Conservation (phyloP, 2,113 vertebrate genomes). For the Columba livia region DNA sequence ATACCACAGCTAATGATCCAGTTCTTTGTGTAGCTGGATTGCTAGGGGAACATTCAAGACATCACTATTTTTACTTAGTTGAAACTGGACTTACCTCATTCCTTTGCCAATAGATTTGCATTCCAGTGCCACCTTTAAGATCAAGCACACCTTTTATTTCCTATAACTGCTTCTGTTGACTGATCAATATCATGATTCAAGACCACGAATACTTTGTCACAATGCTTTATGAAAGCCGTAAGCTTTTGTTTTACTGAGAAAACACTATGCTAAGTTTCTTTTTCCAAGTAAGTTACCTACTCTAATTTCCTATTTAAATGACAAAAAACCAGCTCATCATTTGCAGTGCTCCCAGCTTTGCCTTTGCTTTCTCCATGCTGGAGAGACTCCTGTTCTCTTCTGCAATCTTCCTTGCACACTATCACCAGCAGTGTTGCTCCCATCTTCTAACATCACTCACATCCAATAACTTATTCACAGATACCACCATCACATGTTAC, state of each 20-base stretch:
- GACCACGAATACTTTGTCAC: neutral
- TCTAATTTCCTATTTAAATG: neutral
- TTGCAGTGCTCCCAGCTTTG: neutral
- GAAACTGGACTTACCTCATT: neutral
- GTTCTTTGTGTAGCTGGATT: neutral
- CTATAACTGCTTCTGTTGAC: neutral
- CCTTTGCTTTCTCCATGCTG: neutral
- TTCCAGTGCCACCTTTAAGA: neutral
- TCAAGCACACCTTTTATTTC: neutral
- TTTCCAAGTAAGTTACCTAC: neutral
- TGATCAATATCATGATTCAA: neutral
- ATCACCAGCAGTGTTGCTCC: neutral
- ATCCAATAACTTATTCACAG: neutral
- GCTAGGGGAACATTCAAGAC: neutral
- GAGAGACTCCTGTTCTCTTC: neutral
- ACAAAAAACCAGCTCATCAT: neutral
- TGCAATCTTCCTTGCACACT: fast-evolving
- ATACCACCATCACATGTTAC: neutral
- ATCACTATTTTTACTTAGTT: neutral
- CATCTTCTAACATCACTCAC: neutral
- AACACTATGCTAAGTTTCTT: neutral
- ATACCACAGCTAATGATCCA: neutral
- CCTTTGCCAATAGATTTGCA: neutral
- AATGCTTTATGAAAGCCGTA: neutral
- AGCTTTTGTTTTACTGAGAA: neutral